Percentiles rank a stretch among this genome's conserved stretches.
Evolutionary conservation across 2,888 invertebrate genomes (phyloP).

Genomic region (Leptinotarsa tumamoca): DNA sequence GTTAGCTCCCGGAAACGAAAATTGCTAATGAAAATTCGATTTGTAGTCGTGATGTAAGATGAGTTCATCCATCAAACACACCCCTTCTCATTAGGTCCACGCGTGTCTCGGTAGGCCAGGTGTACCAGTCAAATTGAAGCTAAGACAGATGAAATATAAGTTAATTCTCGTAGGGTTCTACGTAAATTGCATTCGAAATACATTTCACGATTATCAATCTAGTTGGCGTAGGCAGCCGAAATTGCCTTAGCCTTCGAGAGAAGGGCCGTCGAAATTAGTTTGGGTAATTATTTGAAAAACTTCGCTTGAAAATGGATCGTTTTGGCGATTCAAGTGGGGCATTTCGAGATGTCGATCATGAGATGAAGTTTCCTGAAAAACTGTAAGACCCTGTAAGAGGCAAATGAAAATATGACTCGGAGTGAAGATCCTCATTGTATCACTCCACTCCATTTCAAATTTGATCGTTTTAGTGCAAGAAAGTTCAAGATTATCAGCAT

Average conservation of each 20-base stretch:
- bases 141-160: conserved; percentile 43
- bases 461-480: too few species aligned
- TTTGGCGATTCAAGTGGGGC: not conserved
- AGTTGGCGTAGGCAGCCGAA: conserved; percentile 7
- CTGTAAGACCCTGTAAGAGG: too few species aligned
- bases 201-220: conserved; percentile 19
- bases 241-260: conserved; percentile 14
- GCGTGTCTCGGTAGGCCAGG: conserved; percentile 34
- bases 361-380: too few species aligned
- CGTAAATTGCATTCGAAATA: conserved; percentile 32
- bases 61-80: conserved; percentile 34
- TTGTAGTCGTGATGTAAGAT: conserved; percentile 15
- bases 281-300: conserved; percentile 20
- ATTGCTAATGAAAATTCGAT: conserved; percentile 21
- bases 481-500: too few species aligned
- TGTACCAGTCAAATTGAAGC: conserved; percentile 40
- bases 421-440: too few species aligned
- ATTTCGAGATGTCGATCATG: not conserved
- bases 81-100: conserved; percentile 39
- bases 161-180: conserved; percentile 34
- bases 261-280: not conserved
- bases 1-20: conserved; percentile 19
- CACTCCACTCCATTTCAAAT: too few species aligned
- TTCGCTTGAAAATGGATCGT: not conserved
- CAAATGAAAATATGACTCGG: too few species aligned